Evolutionary conservation across 2,888 invertebrate genomes (phyloP), one percentile per base, ranked within the genome.

Genomic region (Drosophila cognata): DNA sequence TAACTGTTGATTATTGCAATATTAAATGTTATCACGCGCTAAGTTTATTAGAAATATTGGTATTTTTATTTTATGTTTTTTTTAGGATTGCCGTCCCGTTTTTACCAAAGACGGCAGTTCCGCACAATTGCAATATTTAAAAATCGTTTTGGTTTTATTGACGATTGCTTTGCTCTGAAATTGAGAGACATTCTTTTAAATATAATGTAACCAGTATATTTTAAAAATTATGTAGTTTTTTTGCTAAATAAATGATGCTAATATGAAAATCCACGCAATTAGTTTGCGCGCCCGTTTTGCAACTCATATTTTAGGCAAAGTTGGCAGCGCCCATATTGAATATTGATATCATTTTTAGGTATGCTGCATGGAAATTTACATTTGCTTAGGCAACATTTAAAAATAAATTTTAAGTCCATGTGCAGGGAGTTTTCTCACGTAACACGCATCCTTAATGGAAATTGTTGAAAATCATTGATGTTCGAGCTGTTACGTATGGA

Each of bases 301-400:
- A 33, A 10, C 1, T 25, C 35, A 52, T 25, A 72, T 55, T 72
- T 63, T 61, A 48, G n/a, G 13, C 21, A n/a, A 41, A 48, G 78
- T 79, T 79, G 80, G 78, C 78, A 79, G 78, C 76, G 16, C 80
- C 7, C 13, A 56, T 66, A 85, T 79, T 76, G 81, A 84, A 83
- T 88, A 86, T 88, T 86, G 70, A 73, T 86, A 80, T 78, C 88
- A 88, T 72, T 86, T 85, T 86, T 84, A 84, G 87, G 71, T 79
- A 81, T 83, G 73, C 74, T 84, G 69, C 53, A 66, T 50, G 35
- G 13, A 57, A 68, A 77, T 79, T 74, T 71, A 65, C 71, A 72
- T 64, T 73, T 68, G 41, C 38, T 67, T 16, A 18, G 16, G 10
- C 51, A 36, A 50, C 7, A 51, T 59, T 66, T 53, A 7, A 53